Evolutionary conservation across 2,797 vertebrate species (phyloP).

Genomic region (Pseudocheirus occidentalis): DNA sequence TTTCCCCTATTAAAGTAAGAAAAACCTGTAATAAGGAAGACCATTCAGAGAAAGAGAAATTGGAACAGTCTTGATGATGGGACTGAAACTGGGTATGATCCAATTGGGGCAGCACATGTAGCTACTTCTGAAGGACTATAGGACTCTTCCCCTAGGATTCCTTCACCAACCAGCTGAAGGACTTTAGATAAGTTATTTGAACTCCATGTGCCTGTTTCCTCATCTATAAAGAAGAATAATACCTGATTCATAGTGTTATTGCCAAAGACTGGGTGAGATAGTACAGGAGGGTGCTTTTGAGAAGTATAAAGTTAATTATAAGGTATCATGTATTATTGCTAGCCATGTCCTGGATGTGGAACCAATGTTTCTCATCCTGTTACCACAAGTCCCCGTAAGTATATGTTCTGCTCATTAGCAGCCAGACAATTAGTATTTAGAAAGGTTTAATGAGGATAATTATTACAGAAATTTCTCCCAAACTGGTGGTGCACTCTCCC

Average conservation of each 20-base stretch:
- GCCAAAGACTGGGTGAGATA: background rate
- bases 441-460: background rate
- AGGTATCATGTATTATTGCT: background rate
- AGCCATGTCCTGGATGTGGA: background rate
- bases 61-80: background rate
- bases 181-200: background rate
- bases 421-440: background rate
- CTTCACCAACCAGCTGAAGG: background rate
- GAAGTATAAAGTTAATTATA: background rate
- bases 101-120: background rate
- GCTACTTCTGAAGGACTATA: background rate
- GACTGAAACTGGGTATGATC: background rate
- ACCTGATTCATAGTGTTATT: background rate
- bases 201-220: background rate
- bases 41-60: background rate
- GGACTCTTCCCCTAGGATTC: background rate
- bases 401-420: background rate
- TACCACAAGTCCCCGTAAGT: background rate
- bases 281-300: background rate
- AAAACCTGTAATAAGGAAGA: background rate
- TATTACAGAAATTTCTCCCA: background rate
- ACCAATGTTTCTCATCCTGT: background rate
- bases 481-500: background rate
- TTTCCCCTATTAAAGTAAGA: background rate
- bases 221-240: background rate